Percentiles rank a stretch among this genome's conserved stretches.
Conservation (phyloP, 2,888 invertebrate species). For the Ormyrus rosae region DNA sequence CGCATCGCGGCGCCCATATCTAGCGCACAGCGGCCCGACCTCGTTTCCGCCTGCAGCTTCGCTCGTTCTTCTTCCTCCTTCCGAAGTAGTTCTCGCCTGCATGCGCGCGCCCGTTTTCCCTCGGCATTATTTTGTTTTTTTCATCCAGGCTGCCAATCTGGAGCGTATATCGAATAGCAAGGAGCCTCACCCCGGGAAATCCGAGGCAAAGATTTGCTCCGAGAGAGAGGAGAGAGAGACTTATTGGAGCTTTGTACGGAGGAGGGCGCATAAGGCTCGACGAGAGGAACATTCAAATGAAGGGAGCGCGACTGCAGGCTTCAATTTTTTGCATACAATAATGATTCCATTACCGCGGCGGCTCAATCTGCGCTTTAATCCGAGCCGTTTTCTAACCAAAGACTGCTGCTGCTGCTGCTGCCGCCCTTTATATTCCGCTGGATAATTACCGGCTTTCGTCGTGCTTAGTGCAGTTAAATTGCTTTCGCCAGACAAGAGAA, state of each 20-base stretch:
- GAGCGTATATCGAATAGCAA: too few species aligned
- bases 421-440: constrained; percentile 10
- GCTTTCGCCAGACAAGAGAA: not conserved
- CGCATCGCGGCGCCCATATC: too few species aligned
- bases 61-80: too few species aligned
- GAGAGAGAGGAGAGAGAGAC: not conserved
- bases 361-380: constrained; percentile 17
- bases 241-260: not conserved
- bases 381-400: constrained; percentile 12
- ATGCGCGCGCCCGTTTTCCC: too few species aligned
- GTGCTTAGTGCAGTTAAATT: constrained; percentile 34
- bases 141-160: too few species aligned
- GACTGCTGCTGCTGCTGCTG: too few species aligned
- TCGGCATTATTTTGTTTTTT: too few species aligned
- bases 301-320: not conserved
- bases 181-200: too few species aligned
- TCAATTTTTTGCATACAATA: constrained; percentile 32
- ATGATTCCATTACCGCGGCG: constrained; percentile 29
- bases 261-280: not conserved
- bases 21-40: too few species aligned
- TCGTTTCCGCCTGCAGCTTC: too few species aligned
- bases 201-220: not conserved
- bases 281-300: constrained; percentile 22
- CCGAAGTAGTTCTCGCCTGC: too few species aligned
- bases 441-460: constrained; percentile 21